These are phyloP conservation scores for Oreochromis niloticus DNA, from an alignment of 2,113 vertebrate genomes.

Conservation along the genomic window DNA sequence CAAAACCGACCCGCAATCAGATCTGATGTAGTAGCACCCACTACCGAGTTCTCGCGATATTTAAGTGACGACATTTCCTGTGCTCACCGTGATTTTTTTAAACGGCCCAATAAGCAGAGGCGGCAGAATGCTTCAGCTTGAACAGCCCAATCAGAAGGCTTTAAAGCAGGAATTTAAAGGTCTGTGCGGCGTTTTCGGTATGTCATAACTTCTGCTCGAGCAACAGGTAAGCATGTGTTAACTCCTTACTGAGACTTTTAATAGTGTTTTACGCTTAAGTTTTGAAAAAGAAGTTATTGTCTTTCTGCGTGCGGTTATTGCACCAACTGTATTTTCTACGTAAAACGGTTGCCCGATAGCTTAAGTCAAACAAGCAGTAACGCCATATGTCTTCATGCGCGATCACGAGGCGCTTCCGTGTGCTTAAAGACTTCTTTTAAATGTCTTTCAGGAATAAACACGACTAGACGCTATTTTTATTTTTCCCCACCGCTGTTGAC, in stretches of 20 bases:
- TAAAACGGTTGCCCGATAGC: background rate
- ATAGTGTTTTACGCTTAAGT: background rate
- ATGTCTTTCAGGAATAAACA: background rate
- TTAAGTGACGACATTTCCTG: slow-evolving; percentile 1
- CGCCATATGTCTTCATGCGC: background rate
- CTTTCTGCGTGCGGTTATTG: background rate
- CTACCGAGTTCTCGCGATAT: slow-evolving; percentile 52
- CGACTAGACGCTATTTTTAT: background rate
- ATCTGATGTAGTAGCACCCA: fast-evolving
- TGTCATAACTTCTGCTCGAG: background rate
- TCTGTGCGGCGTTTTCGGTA: slow-evolving; percentile 44
- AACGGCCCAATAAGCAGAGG: slow-evolving; percentile 77
- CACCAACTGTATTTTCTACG: background rate
- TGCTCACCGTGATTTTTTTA: slow-evolving; percentile 69
- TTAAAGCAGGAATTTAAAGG: slow-evolving; percentile 84
- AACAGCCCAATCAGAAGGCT: slow-evolving; percentile 83
- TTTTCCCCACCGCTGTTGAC: background rate
- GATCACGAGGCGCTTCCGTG: background rate
- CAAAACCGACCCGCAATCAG: background rate
- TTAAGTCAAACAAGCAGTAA: background rate
- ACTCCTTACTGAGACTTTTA: fast-evolving
- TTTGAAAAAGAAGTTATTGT: background rate
- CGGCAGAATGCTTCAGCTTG: slow-evolving; percentile 70
- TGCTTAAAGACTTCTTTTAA: background rate
- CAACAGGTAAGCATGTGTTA: background rate